phyloP scores from a whole-genome alignment of 2,888 invertebrate species.

The Caenorhabditis virilis region DNA sequence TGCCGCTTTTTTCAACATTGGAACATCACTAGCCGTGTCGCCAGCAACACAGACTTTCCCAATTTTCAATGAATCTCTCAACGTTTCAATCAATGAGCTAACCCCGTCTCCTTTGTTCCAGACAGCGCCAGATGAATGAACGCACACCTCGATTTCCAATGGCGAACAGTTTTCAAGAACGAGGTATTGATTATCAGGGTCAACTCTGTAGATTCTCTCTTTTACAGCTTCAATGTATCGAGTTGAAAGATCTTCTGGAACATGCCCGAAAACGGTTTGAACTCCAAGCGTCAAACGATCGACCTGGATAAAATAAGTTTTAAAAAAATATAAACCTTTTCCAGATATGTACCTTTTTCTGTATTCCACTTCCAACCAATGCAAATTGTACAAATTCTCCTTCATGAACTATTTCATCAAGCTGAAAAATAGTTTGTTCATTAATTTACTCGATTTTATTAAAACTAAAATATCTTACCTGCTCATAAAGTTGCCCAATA shows the following conservation, averaged over 20 bases:
- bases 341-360: conserved; percentile 66
- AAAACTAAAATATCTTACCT: conserved; percentile 33
- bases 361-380: conserved; percentile 67
- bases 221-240: conserved; percentile 63
- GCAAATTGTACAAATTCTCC: conserved; percentile 64
- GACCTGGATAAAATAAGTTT: too few relatives aligned
- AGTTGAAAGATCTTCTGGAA: conserved; percentile 52
- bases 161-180: conserved; percentile 64
- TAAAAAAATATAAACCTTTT: too few relatives aligned
- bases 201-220: conserved; percentile 63
- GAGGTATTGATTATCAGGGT: conserved; percentile 59
- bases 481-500: conserved; percentile 59
- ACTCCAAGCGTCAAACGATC: conserved; percentile 68
- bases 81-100: conserved; percentile 36
- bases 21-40: conserved; percentile 66
- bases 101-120: conserved; percentile 56
- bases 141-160: conserved; percentile 64
- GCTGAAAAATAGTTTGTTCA: conserved; percentile 26
- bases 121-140: conserved; percentile 47
- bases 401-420: conserved; percentile 48
- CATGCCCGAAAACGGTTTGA: conserved; percentile 66
- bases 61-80: conserved; percentile 24
- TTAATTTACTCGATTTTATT: neutral
- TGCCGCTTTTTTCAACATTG: conserved; percentile 62
- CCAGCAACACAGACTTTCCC: conserved; percentile 66